These are phyloP conservation scores for Balanococcus diminutus DNA, from an alignment of 2,888 invertebrate genomes.

Conservation along the genomic window DNA sequence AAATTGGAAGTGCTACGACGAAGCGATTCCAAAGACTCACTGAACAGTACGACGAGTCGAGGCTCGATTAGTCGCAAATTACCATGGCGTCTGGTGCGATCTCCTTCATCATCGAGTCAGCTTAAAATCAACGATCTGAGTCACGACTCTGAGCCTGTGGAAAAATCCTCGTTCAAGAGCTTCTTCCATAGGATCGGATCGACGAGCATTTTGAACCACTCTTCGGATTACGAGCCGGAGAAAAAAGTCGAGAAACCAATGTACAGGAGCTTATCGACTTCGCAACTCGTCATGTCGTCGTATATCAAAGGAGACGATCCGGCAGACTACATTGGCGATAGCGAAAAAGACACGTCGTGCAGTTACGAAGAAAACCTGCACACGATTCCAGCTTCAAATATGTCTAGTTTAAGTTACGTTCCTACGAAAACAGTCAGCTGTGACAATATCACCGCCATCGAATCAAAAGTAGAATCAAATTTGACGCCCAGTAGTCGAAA, in stretches of 20 bases:
- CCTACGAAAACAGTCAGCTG: conserved; percentile 73
- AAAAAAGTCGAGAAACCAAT: conserved; percentile 60
- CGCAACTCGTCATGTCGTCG: conserved; percentile 70
- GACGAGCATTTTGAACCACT: conserved; percentile 71
- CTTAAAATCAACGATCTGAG: conserved; percentile 48
- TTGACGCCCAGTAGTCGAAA: conserved; percentile 63
- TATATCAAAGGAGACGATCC: conserved; percentile 81
- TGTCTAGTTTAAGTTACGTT: conserved; percentile 61
- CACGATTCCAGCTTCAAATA: conserved; percentile 56
- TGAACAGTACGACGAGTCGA: conserved; percentile 60
- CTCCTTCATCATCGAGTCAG: conserved; percentile 57
- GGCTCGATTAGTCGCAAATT: conserved; percentile 57
- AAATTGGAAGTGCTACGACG: conserved; percentile 77
- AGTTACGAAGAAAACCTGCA: conserved; percentile 56
- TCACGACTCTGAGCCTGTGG: conserved; percentile 40
- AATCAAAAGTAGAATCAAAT: conserved; percentile 62
- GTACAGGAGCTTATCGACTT: conserved; percentile 79
- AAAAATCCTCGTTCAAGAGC: conserved; percentile 69
- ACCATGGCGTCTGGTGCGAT: conserved; percentile 63
- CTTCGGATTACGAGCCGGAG: conserved; percentile 59
- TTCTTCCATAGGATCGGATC: conserved; percentile 79
- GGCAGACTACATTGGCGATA: conserved; percentile 73
- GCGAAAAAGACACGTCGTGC: conserved; percentile 34
- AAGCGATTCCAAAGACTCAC: conserved; percentile 68
- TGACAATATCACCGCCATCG: conserved; percentile 73